phyloP scores from a whole-genome alignment of 2,113 vertebrate species.

The Aplodontia rufa region DNA sequence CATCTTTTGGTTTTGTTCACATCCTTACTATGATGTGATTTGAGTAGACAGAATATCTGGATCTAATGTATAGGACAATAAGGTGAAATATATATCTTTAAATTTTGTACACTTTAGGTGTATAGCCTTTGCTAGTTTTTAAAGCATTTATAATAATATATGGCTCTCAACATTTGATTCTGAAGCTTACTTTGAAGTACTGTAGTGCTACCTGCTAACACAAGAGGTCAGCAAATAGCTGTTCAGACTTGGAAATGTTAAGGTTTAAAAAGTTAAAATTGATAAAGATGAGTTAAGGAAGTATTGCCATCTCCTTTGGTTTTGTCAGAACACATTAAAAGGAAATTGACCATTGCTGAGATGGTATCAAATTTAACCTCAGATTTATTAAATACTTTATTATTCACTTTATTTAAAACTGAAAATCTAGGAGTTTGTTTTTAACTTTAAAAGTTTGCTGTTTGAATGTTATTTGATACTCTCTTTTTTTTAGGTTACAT shows the following conservation, averaged over 20 bases:
- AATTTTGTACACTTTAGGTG: not conserved
- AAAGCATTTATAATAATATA: not conserved
- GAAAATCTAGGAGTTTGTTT: not conserved
- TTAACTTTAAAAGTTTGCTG: not conserved
- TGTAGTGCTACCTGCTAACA: constrained; percentile 71
- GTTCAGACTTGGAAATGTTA: not conserved
- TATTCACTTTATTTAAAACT: not conserved
- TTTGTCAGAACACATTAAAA: not conserved
- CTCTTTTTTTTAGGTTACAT: constrained; percentile 88
- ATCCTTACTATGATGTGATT: not conserved
- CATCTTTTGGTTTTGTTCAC: not conserved
- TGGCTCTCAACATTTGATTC: not conserved
- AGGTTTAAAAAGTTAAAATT: not conserved
- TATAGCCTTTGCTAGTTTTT: not conserved
- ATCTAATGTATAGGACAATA: not conserved
- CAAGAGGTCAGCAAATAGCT: constrained; percentile 81
- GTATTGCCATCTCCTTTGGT: not conserved
- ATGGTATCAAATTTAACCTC: not conserved
- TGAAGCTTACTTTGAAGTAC: not conserved
- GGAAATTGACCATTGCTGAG: not conserved
- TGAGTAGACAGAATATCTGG: not conserved
- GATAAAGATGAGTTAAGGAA: not conserved
- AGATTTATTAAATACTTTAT: not conserved
- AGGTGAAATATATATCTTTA: not conserved
- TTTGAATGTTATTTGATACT: not conserved